Conservation (phyloP, 2,888 invertebrate genomes). For the Colostygia pectinataria region DNA sequence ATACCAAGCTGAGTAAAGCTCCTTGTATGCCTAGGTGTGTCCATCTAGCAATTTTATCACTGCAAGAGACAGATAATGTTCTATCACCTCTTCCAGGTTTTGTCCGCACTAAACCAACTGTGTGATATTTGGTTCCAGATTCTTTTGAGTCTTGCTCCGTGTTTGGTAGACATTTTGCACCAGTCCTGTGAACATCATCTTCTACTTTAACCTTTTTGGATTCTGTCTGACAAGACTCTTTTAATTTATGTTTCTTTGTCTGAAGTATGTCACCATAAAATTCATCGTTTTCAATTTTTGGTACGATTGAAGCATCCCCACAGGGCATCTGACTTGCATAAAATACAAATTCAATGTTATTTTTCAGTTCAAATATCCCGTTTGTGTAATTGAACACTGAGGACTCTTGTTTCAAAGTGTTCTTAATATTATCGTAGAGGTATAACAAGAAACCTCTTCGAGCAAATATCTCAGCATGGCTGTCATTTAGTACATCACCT, state of each 20-base stretch:
- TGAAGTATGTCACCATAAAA: slow-evolving; percentile 56
- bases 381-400: slow-evolving; percentile 58
- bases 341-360: slow-evolving; percentile 88
- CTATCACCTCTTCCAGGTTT: slow-evolving; percentile 96
- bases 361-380: slow-evolving; percentile 75
- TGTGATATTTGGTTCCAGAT: slow-evolving; percentile 85
- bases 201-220: slow-evolving; percentile 47
- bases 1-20: slow-evolving; percentile 86
- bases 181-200: slow-evolving; percentile 87
- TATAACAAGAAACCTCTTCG: slow-evolving; percentile 92
- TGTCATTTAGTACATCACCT: slow-evolving; percentile 92
- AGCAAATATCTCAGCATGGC: slow-evolving; percentile 95
- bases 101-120: slow-evolving; percentile 88
- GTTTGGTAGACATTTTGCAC: slow-evolving; percentile 91
- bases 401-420: slow-evolving; percentile 49
- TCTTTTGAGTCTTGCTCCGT: slow-evolving; percentile 82
- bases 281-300: slow-evolving; percentile 68
- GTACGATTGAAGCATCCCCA: slow-evolving; percentile 95
- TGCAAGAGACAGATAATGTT: slow-evolving; percentile 95
- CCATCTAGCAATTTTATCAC: slow-evolving; percentile 97
- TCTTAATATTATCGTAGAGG: slow-evolving; percentile 85
- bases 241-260: slow-evolving; percentile 46
- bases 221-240: slow-evolving; percentile 40
- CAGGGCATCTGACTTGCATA: slow-evolving; percentile 95
- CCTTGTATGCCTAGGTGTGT: slow-evolving; percentile 93